Base-by-base conservation (phyloP, 2,888 invertebrate genomes). In the Dicyrtoma fusca region DNA sequence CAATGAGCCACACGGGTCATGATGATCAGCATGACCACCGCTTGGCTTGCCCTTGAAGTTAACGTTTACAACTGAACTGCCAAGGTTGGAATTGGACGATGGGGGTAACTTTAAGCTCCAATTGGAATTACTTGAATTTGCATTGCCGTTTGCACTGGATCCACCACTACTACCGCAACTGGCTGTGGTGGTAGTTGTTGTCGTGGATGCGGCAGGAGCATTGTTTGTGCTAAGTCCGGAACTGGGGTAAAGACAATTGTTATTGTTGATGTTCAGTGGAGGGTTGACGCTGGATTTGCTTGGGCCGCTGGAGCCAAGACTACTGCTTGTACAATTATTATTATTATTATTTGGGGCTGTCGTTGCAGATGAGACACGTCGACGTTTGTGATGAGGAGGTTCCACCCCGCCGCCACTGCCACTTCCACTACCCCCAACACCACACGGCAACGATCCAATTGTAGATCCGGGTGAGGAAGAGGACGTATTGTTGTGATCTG, bases 401-500 rank as follows among this genome's bases (percentile, higher is more conserved):
- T 73, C 73, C 13, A 61, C 26, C 23, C 49, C 66, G 13, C 51
- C 66, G 26, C 34, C 34, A 34, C 34, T 34, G 4, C 21, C 17
- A 19, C 21, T 57, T 19, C 21, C 23, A 23, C 57, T 21, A 21
- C 19, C 23, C n/a, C 66, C 51, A 42, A 68, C 61, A 42, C 73
- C 69, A 68, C 73, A 75, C 69, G 71, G 69, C 69, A 68, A 74
- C 63, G 72, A 70, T 72, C 69, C 72, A 59, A 69, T 69, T 64
- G 72, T 63, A 72, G 74, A 71, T 72, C 70, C 71, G 55, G 75
- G 61, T 47, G 75, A 73, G 65, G 75, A 69, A 66, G 73, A 73
- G 59, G 75, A 71, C 61, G 75, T 69, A 65, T 42, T 73, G 69
- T 75, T 73, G 73, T 73, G 75, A 72, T 73, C 73, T 69, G 73